Conservation (phyloP, 2,888 invertebrate species). For the Nomada ruficornis region DNA sequence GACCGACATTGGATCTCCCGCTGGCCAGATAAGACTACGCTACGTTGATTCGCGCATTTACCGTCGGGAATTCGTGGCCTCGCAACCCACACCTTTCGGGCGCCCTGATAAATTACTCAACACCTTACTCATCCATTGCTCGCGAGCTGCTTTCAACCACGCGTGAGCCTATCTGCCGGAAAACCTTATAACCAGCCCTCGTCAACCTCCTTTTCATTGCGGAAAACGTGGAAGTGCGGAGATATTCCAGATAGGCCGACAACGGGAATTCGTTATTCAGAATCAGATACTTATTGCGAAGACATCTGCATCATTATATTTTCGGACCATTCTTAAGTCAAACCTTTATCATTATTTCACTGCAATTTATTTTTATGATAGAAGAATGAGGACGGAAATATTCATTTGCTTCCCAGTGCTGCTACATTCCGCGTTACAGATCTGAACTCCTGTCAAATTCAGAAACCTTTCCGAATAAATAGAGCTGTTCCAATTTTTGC, state of each 20-base stretch:
- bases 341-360: no score
- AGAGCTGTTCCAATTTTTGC: no score
- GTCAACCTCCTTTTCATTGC: constrained; percentile 53
- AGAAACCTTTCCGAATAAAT: no score
- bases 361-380: no score
- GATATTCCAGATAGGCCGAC: constrained; percentile 39
- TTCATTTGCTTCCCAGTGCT: no score
- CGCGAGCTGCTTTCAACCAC: constrained; percentile 68
- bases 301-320: no score
- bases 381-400: no score
- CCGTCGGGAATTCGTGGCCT: constrained; percentile 65
- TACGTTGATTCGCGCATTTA: constrained; percentile 69
- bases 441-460: no score
- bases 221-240: constrained; percentile 54
- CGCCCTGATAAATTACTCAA: constrained; percentile 83
- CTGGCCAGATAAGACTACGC: constrained; percentile 75
- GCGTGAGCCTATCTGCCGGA: constrained; percentile 71
- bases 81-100: constrained; percentile 79
- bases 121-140: constrained; percentile 70
- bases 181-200: constrained; percentile 69
- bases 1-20: constrained; percentile 73
- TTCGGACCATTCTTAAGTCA: no score
- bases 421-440: no score
- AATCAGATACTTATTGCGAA: constrained; percentile 14
- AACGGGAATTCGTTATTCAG: constrained; percentile 9